A percentile compares a stretch with the other conserved stretches of the same genome.
phyloP scores from a whole-genome alignment of 1,140 invertebrate species.

The Paralvinella palmiformis region DNA sequence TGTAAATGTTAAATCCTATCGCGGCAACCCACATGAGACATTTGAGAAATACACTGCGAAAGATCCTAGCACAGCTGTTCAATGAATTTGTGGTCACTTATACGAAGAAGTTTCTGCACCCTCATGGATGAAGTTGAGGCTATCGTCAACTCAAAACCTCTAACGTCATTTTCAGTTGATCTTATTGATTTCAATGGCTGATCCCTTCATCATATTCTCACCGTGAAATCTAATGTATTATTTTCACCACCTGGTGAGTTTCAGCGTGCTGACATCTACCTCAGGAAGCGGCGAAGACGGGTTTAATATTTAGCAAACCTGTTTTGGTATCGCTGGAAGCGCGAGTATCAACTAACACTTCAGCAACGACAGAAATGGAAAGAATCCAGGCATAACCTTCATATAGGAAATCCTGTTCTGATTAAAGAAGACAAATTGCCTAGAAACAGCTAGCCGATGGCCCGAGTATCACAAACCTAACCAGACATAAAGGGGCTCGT shows the following conservation, averaged over 20 bases:
- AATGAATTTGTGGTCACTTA: conserved; percentile 9
- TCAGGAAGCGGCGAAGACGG: neutral
- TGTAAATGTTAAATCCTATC: conserved; percentile 12
- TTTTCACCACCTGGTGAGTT: conserved; percentile 16
- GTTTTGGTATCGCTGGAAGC: neutral
- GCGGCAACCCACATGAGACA: conserved; percentile 18
- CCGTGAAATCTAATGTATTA: neutral
- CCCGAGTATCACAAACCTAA: no score
- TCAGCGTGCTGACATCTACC: conserved; percentile 14
- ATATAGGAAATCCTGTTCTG: neutral
- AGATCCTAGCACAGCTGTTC: neutral
- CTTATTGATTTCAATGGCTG: neutral
- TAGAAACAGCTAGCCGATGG: no score
- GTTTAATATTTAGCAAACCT: neutral
- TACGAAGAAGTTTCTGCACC: no score
- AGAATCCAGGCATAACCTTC: neutral
- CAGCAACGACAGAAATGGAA: neutral
- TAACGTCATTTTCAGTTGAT: neutral
- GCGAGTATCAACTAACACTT: neutral
- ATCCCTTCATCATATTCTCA: conserved; percentile 10
- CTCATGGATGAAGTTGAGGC: no score
- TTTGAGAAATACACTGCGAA: conserved; percentile 14
- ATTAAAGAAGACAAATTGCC: no score
- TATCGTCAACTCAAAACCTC: conserved; percentile 18
- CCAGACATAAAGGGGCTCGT: no score